phyloP scores from a whole-genome alignment of 2,797 vertebrate species.

The Monodelphis domestica region DNA sequence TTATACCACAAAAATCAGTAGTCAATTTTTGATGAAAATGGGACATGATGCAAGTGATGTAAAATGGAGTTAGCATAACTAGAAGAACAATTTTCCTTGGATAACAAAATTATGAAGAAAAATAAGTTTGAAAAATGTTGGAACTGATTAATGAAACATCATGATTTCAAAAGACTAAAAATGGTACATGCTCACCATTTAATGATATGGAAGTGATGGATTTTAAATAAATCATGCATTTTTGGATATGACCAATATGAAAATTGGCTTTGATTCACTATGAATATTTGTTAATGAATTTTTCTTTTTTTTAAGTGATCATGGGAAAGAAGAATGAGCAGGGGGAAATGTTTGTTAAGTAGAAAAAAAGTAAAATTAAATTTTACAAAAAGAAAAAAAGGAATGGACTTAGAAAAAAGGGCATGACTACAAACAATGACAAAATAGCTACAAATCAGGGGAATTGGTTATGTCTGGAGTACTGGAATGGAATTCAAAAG shows the following conservation, averaged over 20 bases:
- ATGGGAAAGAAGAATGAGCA: background rate
- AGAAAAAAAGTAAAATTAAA: background rate
- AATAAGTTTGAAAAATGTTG: background rate
- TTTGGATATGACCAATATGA: background rate
- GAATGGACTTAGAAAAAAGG: background rate
- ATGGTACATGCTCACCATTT: background rate
- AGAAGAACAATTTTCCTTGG: background rate
- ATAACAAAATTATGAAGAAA: background rate
- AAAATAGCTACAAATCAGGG: too few species aligned
- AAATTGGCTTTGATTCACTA: background rate
- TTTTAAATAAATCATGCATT: background rate
- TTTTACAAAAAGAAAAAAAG: background rate
- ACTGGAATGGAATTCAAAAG: background rate
- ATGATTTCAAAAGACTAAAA: background rate
- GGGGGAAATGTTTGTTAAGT: background rate
- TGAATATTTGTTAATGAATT: background rate
- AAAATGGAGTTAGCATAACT: background rate
- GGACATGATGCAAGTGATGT: background rate
- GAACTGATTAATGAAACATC: background rate
- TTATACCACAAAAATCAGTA: background rate
- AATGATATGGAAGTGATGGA: background rate
- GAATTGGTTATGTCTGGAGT: background rate
- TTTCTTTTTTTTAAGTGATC: background rate
- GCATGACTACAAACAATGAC: background rate
- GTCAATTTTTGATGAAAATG: background rate